These are phyloP conservation scores for Ibycter americanus DNA, from an alignment of 2,797 vertebrate species.

Conservation along the genomic window DNA sequence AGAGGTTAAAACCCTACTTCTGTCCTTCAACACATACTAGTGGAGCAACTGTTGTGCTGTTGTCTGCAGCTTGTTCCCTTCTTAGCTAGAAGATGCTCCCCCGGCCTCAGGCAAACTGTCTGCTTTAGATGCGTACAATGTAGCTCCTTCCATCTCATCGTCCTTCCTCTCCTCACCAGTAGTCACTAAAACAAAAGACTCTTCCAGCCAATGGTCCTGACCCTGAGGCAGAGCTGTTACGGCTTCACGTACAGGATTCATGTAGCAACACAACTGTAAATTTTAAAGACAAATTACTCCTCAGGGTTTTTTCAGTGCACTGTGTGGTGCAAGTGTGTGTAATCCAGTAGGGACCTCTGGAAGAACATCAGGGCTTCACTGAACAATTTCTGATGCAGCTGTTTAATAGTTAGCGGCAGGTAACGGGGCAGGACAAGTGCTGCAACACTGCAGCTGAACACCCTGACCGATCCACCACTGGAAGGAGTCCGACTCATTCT, in stretches of 20 bases:
- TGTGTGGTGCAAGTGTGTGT: not conserved
- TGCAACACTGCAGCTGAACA: not conserved
- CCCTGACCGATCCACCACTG: not conserved
- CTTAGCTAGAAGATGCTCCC: not conserved
- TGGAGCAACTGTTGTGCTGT: not conserved
- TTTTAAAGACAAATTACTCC: not conserved
- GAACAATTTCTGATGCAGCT: not conserved
- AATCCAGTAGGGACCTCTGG: not conserved
- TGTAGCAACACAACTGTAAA: not conserved
- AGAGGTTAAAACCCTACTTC: not conserved
- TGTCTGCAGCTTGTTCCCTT: not conserved
- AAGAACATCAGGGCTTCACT: not conserved
- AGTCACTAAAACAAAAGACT: not conserved
- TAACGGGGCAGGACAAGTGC: not conserved
- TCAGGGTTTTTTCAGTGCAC: not conserved
- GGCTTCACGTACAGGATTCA: not conserved
- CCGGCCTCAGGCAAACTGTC: not conserved
- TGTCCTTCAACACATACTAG: not conserved
- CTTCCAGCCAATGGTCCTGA: not conserved
- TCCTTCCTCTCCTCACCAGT: not conserved
- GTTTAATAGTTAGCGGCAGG: not conserved
- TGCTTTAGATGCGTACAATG: not conserved
- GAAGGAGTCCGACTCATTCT: not conserved
- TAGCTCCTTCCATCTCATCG: not conserved
- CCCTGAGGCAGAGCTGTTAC: not conserved